Evolutionary conservation across 37 sponge, comb jelly and placozoan genomes (phyloP), one percentile per base, ranked within the genome.

Genomic region (Petrosia ficiformis): DNA sequence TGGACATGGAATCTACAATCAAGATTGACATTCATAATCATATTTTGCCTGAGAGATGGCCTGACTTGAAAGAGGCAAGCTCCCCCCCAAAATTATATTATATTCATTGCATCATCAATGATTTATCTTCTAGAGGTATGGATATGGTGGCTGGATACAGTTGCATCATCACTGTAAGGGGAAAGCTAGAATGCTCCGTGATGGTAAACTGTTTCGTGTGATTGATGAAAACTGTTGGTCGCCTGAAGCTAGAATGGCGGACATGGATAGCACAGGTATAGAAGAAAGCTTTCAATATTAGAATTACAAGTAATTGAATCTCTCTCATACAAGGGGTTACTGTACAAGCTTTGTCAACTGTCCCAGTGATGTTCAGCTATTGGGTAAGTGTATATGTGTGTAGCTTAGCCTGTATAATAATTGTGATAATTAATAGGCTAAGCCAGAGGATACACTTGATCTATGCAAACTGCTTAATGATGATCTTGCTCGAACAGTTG

Each of bases 311-410:
- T n/a, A n/a, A n/a, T n/a, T n/a, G n/a, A n/a, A n/a, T n/a, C n/a
- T n/a, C n/a, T n/a, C n/a, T n/a, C n/a, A n/a, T 39, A 59, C 29
- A 43, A 92, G 93, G 95, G 43, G 95, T 95, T 28, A 81, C 75
- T 22, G 86, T 95, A 4, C 95, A 95, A 67, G 95, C 80, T 5
- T 67, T 95, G 66, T 91, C 92, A 24, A 95, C 95, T 24, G 95
- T 95, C 1, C 95, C 95, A 30, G 92, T 95, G 48, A 95, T 95
- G 95, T 95, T 95, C 83, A 88, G 93, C 74, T 93, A 93, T 57
- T 88, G 89, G 93, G 93, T 92, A 63, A 43, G 86, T 72, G 65
- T n/a, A 10, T 63, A 52, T 61, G 3, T 10, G 48, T 44, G 73
- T 25, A 21, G 39, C 25, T n/a, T 1, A 33, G 4, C 30, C 19